Percentiles rank a stretch among this genome's conserved stretches.
These are phyloP conservation scores for Petrocephalus sullivani DNA, from an alignment of 2,797 vertebrate species.

Conservation along the genomic window DNA sequence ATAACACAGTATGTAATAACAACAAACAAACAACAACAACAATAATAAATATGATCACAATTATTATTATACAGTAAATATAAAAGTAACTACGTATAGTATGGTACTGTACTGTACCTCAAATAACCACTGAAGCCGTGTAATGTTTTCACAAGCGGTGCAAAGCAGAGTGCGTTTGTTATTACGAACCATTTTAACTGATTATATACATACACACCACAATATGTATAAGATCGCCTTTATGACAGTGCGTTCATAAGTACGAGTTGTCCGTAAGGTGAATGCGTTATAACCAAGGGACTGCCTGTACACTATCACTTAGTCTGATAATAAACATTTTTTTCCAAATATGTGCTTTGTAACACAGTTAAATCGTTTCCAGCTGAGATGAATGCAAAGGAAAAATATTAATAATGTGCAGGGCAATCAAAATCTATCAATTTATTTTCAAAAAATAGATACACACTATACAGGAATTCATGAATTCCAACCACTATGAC, in stretches of 20 bases:
- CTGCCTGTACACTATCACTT: background rate
- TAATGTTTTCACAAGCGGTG: background rate
- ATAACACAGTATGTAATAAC: background rate
- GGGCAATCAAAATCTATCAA: background rate
- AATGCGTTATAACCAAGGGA: too few species aligned
- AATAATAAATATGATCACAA: background rate
- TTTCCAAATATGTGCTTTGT: background rate
- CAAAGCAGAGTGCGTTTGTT: background rate
- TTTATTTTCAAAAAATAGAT: background rate
- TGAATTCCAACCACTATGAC: background rate
- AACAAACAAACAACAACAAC: background rate
- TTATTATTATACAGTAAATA: background rate
- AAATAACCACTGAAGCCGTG: background rate
- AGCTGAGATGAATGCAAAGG: background rate
- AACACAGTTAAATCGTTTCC: background rate
- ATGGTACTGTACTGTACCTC: background rate
- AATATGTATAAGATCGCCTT: background rate
- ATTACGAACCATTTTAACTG: background rate
- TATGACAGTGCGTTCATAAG: background rate
- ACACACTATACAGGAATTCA: background rate
- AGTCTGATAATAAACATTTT: background rate
- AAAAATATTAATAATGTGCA: background rate
- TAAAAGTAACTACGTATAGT: background rate
- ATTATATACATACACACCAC: background rate
- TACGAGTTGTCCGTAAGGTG: background rate